Percentiles rank a stretch among this genome's conserved stretches.
Conservation (phyloP, 2,797 vertebrate species). For the Anguilla pacifica region DNA sequence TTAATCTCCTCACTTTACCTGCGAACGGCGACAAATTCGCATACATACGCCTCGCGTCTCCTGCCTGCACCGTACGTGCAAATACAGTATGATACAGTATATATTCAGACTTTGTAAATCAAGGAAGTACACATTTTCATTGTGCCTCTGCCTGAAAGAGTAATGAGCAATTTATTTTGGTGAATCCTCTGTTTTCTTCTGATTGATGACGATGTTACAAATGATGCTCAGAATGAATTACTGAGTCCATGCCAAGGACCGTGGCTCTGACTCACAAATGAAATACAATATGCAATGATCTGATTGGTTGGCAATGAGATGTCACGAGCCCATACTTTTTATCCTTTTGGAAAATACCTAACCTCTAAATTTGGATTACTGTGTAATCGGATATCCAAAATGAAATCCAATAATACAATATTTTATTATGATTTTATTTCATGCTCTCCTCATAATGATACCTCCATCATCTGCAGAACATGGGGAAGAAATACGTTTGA, state of each 20-base stretch:
- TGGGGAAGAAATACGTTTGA: neutral
- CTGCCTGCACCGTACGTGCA: neutral
- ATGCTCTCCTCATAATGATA: neutral
- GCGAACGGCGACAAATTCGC: constrained; percentile 51
- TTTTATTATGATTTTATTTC: neutral
- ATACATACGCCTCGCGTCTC: neutral
- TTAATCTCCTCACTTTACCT: constrained; percentile 55
- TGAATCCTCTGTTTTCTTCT: neutral
- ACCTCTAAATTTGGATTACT: neutral
- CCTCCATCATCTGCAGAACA: neutral
- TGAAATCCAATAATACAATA: neutral
- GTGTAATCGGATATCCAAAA: neutral
- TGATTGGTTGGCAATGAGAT: neutral
- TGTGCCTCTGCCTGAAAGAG: neutral
- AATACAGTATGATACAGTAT: neutral
- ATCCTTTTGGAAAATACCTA: neutral
- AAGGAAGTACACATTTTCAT: neutral
- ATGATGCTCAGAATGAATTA: neutral
- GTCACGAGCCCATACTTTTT: neutral
- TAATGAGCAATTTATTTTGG: neutral
- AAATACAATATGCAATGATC: neutral
- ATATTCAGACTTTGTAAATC: constrained; percentile 12
- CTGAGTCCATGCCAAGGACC: neutral
- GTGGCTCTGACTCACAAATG: neutral
- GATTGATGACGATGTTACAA: neutral